Evolutionary conservation across 2,888 invertebrate species (phyloP).

Genomic region (Acleris sparsana): DNA sequence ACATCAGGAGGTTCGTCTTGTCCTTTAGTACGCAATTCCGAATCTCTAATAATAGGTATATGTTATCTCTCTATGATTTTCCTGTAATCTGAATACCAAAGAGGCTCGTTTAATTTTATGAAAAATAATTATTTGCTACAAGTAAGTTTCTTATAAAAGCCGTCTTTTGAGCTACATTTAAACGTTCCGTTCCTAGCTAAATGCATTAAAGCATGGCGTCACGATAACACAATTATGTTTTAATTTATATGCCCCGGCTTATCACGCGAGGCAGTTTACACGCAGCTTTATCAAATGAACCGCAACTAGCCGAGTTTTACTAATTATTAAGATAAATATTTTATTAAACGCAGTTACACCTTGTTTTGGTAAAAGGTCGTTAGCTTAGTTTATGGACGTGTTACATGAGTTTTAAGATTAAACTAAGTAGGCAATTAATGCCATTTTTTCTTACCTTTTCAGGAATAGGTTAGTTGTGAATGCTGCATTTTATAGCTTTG

Average conservation of each 20-base stretch:
- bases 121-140: neutral
- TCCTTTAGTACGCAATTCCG: too few species aligned
- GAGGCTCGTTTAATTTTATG: too few species aligned
- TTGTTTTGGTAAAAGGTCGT: slow-evolving; percentile 69
- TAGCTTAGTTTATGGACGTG: slow-evolving; percentile 52
- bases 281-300: slow-evolving; percentile 78
- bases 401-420: slow-evolving; percentile 16
- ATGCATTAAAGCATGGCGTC: slow-evolving; percentile 78
- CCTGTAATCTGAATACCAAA: too few species aligned
- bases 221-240: slow-evolving; percentile 83
- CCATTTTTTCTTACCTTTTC: neutral
- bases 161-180: slow-evolving; percentile 28
- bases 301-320: slow-evolving; percentile 72
- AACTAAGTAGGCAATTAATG: neutral
- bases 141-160: neutral
- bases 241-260: slow-evolving; percentile 79
- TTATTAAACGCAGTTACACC: slow-evolving; percentile 64
- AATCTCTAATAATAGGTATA: too few species aligned
- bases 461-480: neutral
- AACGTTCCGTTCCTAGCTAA: slow-evolving; percentile 50
- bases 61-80: too few species aligned
- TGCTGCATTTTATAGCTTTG: too few species aligned
- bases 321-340: slow-evolving; percentile 83
- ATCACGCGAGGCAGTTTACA: slow-evolving; percentile 76
- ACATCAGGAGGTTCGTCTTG: too few species aligned